Evolutionary conservation across 2,888 invertebrate genomes (phyloP).

Genomic region (Andrena bucephala): DNA sequence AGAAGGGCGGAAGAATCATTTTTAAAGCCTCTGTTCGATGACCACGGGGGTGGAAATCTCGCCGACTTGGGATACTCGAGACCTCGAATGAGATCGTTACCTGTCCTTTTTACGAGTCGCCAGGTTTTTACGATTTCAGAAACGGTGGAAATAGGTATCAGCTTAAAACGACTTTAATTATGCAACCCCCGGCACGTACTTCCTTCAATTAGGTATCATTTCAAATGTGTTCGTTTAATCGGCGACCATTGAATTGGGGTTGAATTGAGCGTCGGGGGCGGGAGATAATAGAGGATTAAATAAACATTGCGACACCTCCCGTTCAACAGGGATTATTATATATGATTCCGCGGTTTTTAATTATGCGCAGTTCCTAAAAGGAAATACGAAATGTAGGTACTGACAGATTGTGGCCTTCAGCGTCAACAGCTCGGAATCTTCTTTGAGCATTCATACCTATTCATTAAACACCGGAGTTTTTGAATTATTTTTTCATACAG

Average conservation of each 20-base stretch:
- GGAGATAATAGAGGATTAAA: slow-evolving; percentile 15
- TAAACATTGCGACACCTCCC: slow-evolving; percentile 20
- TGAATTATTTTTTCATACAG: not conserved
- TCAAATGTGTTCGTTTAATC: slow-evolving; percentile 33
- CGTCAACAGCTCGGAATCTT: too few relatives aligned
- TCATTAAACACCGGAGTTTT: not conserved
- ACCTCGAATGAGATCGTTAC: not conserved
- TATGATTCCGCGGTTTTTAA: slow-evolving; percentile 7
- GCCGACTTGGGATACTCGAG: too few relatives aligned
- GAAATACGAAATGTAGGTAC: not conserved
- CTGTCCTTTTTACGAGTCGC: not conserved
- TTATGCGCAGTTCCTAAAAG: not conserved
- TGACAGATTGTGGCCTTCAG: not conserved
- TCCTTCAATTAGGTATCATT: slow-evolving; percentile 12
- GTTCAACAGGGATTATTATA: slow-evolving; percentile 15
- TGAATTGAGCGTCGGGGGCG: slow-evolving; percentile 6
- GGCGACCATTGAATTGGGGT: slow-evolving; percentile 14
- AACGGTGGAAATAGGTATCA: not conserved
- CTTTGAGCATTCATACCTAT: too few relatives aligned
- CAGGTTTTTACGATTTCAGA: not conserved
- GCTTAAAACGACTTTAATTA: slow-evolving; percentile 1
- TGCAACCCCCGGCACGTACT: not conserved
- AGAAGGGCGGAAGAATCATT: too few relatives aligned
- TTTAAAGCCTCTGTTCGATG: too few relatives aligned
- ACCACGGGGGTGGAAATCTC: too few relatives aligned